Conservation (phyloP, 2,888 invertebrate genomes). For the Epirrhoe alternata region DNA sequence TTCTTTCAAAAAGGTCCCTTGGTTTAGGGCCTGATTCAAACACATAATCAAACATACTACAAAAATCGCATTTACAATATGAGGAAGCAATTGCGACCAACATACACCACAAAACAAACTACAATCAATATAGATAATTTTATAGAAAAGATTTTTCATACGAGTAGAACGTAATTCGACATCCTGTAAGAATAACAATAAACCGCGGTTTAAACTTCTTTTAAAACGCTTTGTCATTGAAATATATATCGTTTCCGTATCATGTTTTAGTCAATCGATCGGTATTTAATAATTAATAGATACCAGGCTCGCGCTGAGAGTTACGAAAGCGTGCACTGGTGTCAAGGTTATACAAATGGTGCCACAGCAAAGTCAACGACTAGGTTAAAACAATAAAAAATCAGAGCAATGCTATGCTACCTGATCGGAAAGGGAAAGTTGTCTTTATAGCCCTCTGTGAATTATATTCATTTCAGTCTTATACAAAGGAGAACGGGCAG, state of each 20-base stretch:
- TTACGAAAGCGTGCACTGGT: constrained; percentile 67
- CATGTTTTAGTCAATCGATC: constrained; percentile 24
- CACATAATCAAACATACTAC: too few relatives aligned
- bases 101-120: too few relatives aligned
- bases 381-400: constrained; percentile 22
- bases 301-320: constrained; percentile 64
- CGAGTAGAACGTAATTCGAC: too few relatives aligned
- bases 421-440: background rate
- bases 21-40: too few relatives aligned
- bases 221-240: constrained; percentile 12
- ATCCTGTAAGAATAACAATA: background rate
- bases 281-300: constrained; percentile 48
- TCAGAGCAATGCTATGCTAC: constrained; percentile 5
- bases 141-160: too few relatives aligned
- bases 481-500: too few relatives aligned
- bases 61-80: too few relatives aligned
- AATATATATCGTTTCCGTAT: constrained; percentile 16
- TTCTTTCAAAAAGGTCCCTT: too few relatives aligned
- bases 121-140: too few relatives aligned
- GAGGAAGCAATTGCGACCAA: too few relatives aligned
- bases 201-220: background rate
- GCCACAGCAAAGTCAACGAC: background rate
- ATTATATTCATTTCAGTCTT: too few relatives aligned
- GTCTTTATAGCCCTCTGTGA: too few relatives aligned
- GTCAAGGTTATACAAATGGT: constrained; percentile 64